Conservation (phyloP, 2,113 vertebrate genomes). For the Acanthochromis polyacanthus region DNA sequence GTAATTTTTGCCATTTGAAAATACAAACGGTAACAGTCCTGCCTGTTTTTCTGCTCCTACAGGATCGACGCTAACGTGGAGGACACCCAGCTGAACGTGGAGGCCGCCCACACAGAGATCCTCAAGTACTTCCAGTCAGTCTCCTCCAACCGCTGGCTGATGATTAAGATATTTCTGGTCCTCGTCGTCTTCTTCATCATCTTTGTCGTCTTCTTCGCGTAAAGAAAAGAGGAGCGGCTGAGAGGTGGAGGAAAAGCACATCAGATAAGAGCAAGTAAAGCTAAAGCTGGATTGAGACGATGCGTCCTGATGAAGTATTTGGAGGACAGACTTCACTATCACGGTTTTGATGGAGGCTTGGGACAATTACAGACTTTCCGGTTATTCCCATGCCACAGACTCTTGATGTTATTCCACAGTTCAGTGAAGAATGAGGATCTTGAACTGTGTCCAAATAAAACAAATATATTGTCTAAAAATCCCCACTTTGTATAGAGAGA, state of each 20-base stretch:
- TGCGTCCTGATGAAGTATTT: slow-evolving; percentile 24
- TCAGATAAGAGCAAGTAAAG: slow-evolving; percentile 27
- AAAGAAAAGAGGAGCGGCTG: slow-evolving; percentile 51
- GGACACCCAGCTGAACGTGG: slow-evolving; percentile 93
- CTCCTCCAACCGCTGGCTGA: slow-evolving; percentile 95
- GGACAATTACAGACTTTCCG: slow-evolving; percentile 37
- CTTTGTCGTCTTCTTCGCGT: slow-evolving; percentile 95
- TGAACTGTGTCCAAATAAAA: slow-evolving; percentile 50
- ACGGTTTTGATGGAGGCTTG: slow-evolving; percentile 44
- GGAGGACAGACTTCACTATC: slow-evolving; percentile 44
- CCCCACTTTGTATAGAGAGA: slow-evolving; percentile 48
- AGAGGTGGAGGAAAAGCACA: background rate
- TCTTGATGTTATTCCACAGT: slow-evolving; percentile 31
- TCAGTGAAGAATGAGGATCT: slow-evolving; percentile 50
- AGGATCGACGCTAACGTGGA: slow-evolving; percentile 94
- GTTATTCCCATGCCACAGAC: slow-evolving; percentile 54
- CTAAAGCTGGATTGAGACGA: slow-evolving; percentile 43
- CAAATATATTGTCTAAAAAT: slow-evolving; percentile 60
- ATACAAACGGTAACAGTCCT: background rate
- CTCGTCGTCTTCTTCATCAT: slow-evolving; percentile 94
- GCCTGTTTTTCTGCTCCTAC: background rate
- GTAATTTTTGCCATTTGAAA: too few species aligned
- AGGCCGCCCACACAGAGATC: slow-evolving; percentile 92
- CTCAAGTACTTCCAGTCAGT: slow-evolving; percentile 96
- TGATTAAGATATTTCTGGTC: slow-evolving; percentile 97